Percentiles rank a stretch among this genome's conserved stretches.
These are phyloP conservation scores for Emydoidea blandingii DNA, from an alignment of 2,797 vertebrate genomes.

Conservation along the genomic window DNA sequence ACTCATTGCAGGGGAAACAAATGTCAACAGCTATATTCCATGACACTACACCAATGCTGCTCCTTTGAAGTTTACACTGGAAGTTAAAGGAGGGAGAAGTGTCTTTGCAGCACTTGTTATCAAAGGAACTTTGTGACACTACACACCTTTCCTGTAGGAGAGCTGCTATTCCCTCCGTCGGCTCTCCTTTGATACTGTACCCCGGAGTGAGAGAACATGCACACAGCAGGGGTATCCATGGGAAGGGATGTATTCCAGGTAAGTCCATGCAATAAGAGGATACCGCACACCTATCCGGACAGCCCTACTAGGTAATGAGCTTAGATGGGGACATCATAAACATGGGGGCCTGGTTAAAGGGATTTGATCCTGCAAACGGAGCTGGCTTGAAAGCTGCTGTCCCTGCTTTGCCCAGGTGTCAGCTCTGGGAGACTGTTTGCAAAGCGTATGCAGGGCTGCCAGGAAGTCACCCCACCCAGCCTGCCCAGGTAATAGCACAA, in stretches of 20 bases:
- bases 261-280: neutral
- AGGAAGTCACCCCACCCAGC: neutral
- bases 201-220: neutral
- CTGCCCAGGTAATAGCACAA: neutral
- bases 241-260: neutral
- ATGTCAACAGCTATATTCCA: neutral
- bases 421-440: neutral
- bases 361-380: neutral
- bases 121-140: constrained; percentile 1
- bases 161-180: neutral
- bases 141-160: neutral
- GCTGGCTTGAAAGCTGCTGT: neutral
- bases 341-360: neutral
- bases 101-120: neutral
- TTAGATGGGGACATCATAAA: neutral
- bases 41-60: neutral
- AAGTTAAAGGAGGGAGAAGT: neutral
- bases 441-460: neutral
- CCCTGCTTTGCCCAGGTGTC: neutral
- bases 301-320: neutral
- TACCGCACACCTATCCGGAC: neutral
- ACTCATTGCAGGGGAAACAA: neutral
- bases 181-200: neutral
- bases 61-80: constrained; percentile 7
- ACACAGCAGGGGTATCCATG: neutral